Base-by-base conservation (phyloP, 1,140 invertebrate species). In the Drosophila navojoa region DNA sequence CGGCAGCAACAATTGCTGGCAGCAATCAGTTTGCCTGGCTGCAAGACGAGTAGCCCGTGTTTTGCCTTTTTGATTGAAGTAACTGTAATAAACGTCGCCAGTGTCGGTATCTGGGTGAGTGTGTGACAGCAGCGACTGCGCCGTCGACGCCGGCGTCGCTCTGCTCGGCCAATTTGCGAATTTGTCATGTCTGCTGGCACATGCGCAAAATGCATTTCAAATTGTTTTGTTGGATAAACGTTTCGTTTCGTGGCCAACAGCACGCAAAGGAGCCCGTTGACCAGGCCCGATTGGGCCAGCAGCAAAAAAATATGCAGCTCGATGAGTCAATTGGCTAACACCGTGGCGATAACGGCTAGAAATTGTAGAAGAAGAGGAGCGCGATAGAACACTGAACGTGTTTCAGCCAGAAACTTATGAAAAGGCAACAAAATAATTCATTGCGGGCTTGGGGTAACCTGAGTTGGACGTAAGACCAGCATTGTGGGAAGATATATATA, bases 41-140 rank as follows among this genome's bases (percentile, higher is more conserved):
- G 27, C 27, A 79, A 70, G 62, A 76, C 67, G 67, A 63, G 75
- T 78, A 78, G 76, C 76, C 29, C 55, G 40, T 19, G 29, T 35
- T 52, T 50, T 50, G 27, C 44, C 32, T 58, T 77, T 38, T 81
- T 89, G 81, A 86, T 86, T 87, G 79, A 86, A 86, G 71, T 86
- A 86, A 86, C 82, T 86, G 82, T 86, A 86, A 87, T 86, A 86
- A 29, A 11, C 52, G 67, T 22, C 38, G 38, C 38, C 27, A 22
- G 49, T 44, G 10, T 47, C 71, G 42, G 72, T 89, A 89, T 87
- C 84, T 87, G 79, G 84, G 84, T 87, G 79, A 87, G 76, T 87
- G 84, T 87, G 84, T 84, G 84, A 84, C 79, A 60, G 22, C 50
- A 15, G 69, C 66, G 62, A 53, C 74, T 49, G 59, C 64, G 67